Evolutionary conservation across 2,113 vertebrate genomes (phyloP).

Genomic region (Seriola quinqueradiata): DNA sequence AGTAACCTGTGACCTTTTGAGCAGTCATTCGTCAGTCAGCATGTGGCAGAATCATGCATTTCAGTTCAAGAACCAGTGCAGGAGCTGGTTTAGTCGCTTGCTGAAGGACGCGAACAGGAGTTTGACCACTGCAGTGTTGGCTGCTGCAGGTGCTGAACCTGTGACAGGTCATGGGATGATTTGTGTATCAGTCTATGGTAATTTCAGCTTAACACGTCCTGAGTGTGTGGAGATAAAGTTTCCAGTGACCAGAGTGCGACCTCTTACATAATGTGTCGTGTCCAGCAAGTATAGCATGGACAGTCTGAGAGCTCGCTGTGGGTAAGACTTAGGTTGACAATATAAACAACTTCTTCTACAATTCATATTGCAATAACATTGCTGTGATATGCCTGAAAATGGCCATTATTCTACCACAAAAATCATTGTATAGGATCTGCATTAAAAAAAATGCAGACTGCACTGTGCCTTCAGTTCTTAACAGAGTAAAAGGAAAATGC

Average conservation of each 20-base stretch:
- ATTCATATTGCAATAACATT: background rate
- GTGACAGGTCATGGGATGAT: constrained; percentile 15
- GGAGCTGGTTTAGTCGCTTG: background rate
- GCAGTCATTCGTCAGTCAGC: background rate
- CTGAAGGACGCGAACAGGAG: background rate
- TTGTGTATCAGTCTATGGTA: constrained; percentile 17
- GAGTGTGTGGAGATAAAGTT: constrained; percentile 56
- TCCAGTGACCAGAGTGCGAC: constrained; percentile 55
- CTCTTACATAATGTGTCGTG: constrained; percentile 62
- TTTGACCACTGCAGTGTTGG: background rate
- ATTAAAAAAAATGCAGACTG: background rate
- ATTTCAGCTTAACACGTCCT: constrained; percentile 22
- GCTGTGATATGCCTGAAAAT: too few relatives aligned
- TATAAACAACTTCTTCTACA: background rate
- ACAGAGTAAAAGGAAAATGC: background rate
- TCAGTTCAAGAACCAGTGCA: background rate
- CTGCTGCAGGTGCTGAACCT: background rate
- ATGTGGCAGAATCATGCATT: background rate
- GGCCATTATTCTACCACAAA: too few relatives aligned
- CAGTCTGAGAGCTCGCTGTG: background rate
- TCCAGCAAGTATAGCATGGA: background rate
- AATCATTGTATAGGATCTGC: background rate
- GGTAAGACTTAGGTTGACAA: background rate
- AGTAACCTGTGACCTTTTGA: background rate
- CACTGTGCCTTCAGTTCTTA: background rate